These are phyloP conservation scores for Gymnocephalus cernua DNA, from an alignment of 2,113 vertebrate species.

Conservation along the genomic window DNA sequence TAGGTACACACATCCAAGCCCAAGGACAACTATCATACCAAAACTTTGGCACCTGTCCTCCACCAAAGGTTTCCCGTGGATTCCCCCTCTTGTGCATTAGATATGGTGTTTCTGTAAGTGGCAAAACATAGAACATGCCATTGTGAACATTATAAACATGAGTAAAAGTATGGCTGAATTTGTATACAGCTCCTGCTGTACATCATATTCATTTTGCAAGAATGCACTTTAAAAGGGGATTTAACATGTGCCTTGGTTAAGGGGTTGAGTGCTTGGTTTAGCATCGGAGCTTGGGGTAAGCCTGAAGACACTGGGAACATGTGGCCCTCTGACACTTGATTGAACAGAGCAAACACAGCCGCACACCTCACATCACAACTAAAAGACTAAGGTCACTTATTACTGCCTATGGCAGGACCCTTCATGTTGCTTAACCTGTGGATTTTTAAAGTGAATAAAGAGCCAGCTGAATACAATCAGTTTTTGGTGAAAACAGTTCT, in stretches of 20 bases:
- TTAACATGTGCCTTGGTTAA: conserved; percentile 56
- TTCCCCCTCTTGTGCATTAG: conserved; percentile 56
- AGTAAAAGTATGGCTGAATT: conserved; percentile 32
- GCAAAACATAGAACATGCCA: conserved; percentile 26
- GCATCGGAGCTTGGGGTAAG: conserved; percentile 32
- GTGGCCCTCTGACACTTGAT: conserved; percentile 55
- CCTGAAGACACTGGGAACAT: conserved; percentile 40
- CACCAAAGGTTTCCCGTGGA: conserved; percentile 49
- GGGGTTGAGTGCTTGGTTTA: conserved; percentile 40
- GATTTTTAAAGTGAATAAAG: conserved; percentile 82
- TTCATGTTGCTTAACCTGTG: conserved; percentile 78
- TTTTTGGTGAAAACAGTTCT: conserved; percentile 49
- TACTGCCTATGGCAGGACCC: conserved; percentile 57
- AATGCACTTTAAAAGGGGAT: conserved; percentile 67
- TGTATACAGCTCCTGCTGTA: conserved; percentile 36
- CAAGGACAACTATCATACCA: conserved; percentile 37
- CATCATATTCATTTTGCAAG: conserved; percentile 33
- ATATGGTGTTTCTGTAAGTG: conserved; percentile 34
- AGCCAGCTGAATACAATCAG: conserved; percentile 64
- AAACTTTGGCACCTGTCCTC: conserved; percentile 41
- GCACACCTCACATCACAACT: conserved; percentile 31
- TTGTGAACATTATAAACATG: conserved; percentile 26
- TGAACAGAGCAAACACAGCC: conserved; percentile 50
- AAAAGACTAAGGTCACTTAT: conserved; percentile 55
- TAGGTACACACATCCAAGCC: conserved; percentile 38